Conservation (phyloP, 2,888 invertebrate genomes). For the Mythimna pallens region DNA sequence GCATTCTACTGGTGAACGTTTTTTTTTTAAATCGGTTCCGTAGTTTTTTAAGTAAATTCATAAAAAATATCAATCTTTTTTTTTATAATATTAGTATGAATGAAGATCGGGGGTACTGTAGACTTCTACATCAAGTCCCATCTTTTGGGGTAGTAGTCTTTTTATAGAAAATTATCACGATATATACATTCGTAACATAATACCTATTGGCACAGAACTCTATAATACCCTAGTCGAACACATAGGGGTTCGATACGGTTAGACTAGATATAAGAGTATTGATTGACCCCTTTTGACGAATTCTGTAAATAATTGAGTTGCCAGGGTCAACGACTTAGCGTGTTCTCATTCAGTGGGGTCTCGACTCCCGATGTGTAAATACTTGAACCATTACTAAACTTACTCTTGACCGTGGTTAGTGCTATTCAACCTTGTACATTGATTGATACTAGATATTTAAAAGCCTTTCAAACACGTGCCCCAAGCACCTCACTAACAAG, state of each 20-base stretch:
- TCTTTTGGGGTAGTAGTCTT: too few relatives aligned
- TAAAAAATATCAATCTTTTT: too few relatives aligned
- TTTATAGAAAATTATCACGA: too few relatives aligned
- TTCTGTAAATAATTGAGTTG: background rate
- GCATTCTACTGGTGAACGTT: too few relatives aligned
- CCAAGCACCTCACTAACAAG: background rate
- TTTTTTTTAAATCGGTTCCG: too few relatives aligned
- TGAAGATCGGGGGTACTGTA: too few relatives aligned
- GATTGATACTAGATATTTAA: conserved; percentile 26
- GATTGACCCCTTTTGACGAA: background rate
- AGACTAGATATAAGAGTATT: background rate
- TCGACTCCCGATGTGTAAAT: conserved; percentile 22
- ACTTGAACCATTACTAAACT: conserved; percentile 21
- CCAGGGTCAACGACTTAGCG: conserved; percentile 22
- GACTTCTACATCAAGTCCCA: background rate
- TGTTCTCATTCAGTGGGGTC: conserved; percentile 19
- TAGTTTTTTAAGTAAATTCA: too few relatives aligned
- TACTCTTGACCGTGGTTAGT: conserved; percentile 45
- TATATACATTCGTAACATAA: too few relatives aligned
- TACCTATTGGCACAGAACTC: too few relatives aligned
- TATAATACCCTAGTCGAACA: background rate
- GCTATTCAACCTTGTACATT: conserved; percentile 27
- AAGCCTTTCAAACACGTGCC: conserved; percentile 31
- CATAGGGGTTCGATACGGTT: background rate
- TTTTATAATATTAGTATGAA: too few relatives aligned